Percentiles rank a stretch among this genome's conserved stretches.
Conservation (phyloP, 1,140 invertebrate species). For the Lamellibrachia luymesi region DNA sequence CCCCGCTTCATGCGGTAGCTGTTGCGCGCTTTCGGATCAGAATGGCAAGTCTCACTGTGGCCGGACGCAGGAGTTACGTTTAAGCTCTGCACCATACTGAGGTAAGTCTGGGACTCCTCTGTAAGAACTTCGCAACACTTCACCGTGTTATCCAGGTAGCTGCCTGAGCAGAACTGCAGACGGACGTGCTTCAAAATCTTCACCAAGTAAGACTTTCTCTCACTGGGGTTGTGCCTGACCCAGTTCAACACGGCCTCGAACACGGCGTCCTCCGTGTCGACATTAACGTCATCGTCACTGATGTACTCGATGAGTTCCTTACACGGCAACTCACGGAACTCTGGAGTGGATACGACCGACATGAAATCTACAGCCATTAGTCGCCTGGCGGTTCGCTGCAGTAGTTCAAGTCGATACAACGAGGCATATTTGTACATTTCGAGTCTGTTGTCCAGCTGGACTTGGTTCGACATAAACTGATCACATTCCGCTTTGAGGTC, state of each 20-base stretch:
- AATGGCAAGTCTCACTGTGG: not conserved
- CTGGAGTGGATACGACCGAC: not conserved
- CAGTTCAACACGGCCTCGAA: constrained; percentile 7
- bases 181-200: not conserved
- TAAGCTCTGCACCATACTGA: not conserved
- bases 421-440: constrained; percentile 13
- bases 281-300: not conserved
- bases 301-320: constrained; percentile 14
- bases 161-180: not conserved
- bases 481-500: constrained; percentile 7
- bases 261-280: not conserved
- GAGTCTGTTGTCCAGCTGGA: not conserved
- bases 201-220: not conserved
- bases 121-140: not conserved
- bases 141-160: not conserved
- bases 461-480: constrained; percentile 8
- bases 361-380: not conserved
- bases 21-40: not conserved
- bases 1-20: not conserved
- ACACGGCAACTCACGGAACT: not conserved
- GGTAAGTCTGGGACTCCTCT: not conserved
- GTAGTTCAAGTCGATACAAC: not conserved
- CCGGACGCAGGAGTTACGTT: not conserved
- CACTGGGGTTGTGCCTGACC: not conserved
- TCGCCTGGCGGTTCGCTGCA: not conserved